Base-by-base conservation (phyloP, 2,888 invertebrate genomes). In the Catocala fraxini region DNA sequence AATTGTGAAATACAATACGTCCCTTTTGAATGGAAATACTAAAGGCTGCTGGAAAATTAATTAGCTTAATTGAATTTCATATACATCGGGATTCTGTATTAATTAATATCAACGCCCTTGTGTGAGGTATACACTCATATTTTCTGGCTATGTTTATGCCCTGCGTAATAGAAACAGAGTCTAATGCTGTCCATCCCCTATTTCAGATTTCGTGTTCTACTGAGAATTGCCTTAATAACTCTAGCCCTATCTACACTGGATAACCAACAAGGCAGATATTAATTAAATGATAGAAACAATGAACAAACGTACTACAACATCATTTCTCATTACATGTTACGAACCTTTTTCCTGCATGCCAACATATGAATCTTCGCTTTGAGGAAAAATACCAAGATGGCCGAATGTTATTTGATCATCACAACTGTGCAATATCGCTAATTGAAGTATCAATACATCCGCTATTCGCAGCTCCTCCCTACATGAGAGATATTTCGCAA, bases 41-140 rank as follows among this genome's bases (percentile, higher is more conserved):
- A 47, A 56, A 66, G 70, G 59, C 61, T 54, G 54, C 49, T 47
- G 54, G 42, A 56, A 25, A 64, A 67, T 72, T 71, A 66, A 74
- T 71, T 74, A 64, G 45, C 57, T 63, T 71, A 74, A 67, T 60
- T 62, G 67, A 60, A 61, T 70, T 65, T 65, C 60, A 65, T 59
- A 49, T 51, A 47, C 53, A 58, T 45, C 51, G 35, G 46, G 71
- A 62, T 49, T 58, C 55, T 59, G 56, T 51, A 42, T 46, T 74
- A 61, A 66, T 66, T 57, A 39, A 39, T 39, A 39, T 39, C 9
- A 39, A 7, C 2, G 35, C 35, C 7, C 9, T 6, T 39, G 7
- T 9, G 35, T 39, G 9, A 3, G 35, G 6, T 6, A 39, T 39
- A 9, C 35, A 39, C 35, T 39, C 6, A 6, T 7, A 9, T 39